These are phyloP conservation scores for Vidua macroura DNA, from an alignment of 2,113 vertebrate species.

Conservation along the genomic window DNA sequence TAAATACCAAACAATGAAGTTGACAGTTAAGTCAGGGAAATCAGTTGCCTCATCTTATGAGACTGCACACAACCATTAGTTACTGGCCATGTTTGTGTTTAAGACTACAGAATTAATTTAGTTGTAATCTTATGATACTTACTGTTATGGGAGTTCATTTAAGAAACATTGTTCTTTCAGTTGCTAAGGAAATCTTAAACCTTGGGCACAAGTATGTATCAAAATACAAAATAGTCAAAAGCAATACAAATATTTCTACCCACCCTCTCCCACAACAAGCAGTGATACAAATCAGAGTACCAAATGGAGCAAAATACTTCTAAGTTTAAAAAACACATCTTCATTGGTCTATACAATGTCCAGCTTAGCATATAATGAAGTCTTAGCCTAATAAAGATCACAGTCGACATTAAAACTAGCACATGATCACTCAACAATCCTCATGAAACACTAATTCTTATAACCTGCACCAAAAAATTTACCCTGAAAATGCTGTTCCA, in stretches of 20 bases:
- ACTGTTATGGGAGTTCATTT: not conserved
- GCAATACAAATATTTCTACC: not conserved
- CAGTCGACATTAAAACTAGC: not conserved
- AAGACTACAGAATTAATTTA: not conserved
- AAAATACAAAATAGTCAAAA: not conserved
- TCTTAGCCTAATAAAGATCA: not conserved
- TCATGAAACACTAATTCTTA: not conserved
- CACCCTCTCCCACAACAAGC: not conserved
- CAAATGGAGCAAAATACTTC: not conserved
- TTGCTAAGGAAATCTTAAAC: not conserved
- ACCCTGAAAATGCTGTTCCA: constrained; percentile 70
- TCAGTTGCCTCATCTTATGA: not conserved
- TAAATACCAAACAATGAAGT: not conserved
- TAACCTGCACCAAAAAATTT: not conserved
- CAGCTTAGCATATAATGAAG: not conserved
- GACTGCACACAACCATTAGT: not conserved
- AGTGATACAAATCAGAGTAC: not conserved
- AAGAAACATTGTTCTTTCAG: not conserved
- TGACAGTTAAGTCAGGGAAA: not conserved
- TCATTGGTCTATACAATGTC: not conserved
- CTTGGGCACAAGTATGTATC: not conserved
- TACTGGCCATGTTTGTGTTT: not conserved
- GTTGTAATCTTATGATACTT: not conserved
- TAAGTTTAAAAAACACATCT: not conserved
- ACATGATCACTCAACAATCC: not conserved